Base-by-base conservation (phyloP, 1,140 invertebrate genomes). In the Triops cancriformis region DNA sequence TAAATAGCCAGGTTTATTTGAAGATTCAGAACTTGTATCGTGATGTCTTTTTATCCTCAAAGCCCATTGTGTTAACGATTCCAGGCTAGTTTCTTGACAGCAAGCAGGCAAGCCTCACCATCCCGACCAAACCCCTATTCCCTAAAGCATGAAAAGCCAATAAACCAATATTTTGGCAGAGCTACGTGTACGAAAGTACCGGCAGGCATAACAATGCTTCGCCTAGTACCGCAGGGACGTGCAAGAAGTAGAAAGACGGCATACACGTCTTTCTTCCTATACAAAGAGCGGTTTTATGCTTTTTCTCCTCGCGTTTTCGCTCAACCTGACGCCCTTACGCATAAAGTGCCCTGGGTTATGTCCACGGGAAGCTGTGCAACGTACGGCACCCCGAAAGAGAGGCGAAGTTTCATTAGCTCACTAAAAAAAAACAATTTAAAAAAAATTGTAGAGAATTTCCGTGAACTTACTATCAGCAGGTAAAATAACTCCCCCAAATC, bases 121-220 rank as follows among this genome's bases (percentile, higher is more conserved):
- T 37, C 31, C 31, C 31, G 31, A 7, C 31, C 7, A 37, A n/a
- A 37, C 31, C 51, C 51, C 9, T 23, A 64, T 64, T 23, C 51
- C 51, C 51, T 4, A 64, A 64, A 64, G 51, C 51, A n/a, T n/a
- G 51, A 64, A 64, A 64, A 64, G 51, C 51, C 51, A 64, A 64
- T 64, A 64, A 0, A 64, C 51, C 51, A 64, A 64, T 23, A 64
- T 64, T 64, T 64, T 64, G 51, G 51, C 51, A 64, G 14, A n/a
- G 14, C n/a, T 23, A 64, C 51, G n/a, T 18, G 51, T 23, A 23
- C 23, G 23, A 64, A 64, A 23, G 18, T 64, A 23, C 51, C 51
- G 14, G 51, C 51, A 23, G 7, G 51, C 51, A 64, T 64, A 64
- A 64, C 51, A 64, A 64, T 64, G 51, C 51, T 64, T 64, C n/a